Percentiles rank a stretch among this genome's conserved stretches.
Conservation (phyloP, 2,888 invertebrate species). For the Bellardia pandia region DNA sequence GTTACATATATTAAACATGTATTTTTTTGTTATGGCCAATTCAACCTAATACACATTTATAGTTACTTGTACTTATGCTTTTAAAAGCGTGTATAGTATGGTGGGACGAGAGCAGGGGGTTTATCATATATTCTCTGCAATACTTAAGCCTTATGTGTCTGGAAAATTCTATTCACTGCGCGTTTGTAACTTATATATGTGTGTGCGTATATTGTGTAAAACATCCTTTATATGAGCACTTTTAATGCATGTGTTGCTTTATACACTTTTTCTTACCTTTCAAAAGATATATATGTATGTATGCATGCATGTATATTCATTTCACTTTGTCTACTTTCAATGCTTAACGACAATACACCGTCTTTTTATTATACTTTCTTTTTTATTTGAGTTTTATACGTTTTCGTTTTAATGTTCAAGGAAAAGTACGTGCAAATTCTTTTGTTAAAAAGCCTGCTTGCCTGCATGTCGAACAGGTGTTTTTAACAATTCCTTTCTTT, state of each 20-base stretch:
- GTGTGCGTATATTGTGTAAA: no score
- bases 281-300: not conserved
- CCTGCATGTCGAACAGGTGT: conserved; percentile 42
- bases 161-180: no score
- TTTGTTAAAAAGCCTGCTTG: not conserved
- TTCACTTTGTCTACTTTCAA: conserved; percentile 25
- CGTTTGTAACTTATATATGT: no score
- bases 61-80: no score
- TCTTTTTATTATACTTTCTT: conserved; percentile 5
- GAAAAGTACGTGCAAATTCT: conserved; percentile 17
- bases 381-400: not conserved
- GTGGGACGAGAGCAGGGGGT: no score
- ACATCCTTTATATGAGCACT: not conserved
- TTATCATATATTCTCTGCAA: no score
- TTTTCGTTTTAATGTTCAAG: conserved; percentile 1
- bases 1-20: no score
- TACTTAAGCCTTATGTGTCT: no score
- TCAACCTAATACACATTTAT: no score
- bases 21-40: no score
- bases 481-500: conserved; percentile 33
- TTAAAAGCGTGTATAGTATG: no score
- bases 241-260: not conserved
- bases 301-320: not conserved
- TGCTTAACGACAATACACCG: not conserved
- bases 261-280: not conserved